Evolutionary conservation across 2,888 invertebrate genomes (phyloP).

Genomic region (Athetis lepigone): DNA sequence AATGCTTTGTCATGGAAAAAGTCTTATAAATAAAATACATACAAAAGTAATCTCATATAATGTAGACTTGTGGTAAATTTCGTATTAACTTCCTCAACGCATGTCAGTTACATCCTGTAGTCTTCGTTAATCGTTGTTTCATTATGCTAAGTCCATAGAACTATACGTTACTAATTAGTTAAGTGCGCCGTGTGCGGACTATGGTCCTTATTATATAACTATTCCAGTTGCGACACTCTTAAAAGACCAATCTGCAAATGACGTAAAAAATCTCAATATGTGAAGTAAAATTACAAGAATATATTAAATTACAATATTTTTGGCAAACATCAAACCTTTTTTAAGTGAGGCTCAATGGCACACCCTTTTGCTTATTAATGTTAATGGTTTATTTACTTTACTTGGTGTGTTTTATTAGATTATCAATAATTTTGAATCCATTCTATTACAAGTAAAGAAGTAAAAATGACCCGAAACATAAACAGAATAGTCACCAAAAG

Average conservation of each 20-base stretch:
- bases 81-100: conserved; percentile 63
- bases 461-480: conserved; percentile 44
- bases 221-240: conserved; percentile 88
- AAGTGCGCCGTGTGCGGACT: conserved; percentile 72
- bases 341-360: conserved; percentile 40
- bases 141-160: conserved; percentile 76
- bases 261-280: conserved; percentile 68
- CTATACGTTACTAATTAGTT: conserved; percentile 70
- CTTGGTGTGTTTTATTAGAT: conserved; percentile 16
- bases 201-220: conserved; percentile 79
- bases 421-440: conserved; percentile 23
- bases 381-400: conserved; percentile 22
- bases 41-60: conserved; percentile 75
- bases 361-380: conserved; percentile 39
- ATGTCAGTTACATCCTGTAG: conserved; percentile 71
- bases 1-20: conserved; percentile 88
- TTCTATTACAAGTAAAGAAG: conserved; percentile 28
- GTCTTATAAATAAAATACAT: conserved; percentile 80
- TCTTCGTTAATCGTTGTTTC: conserved; percentile 87
- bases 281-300: conserved; percentile 52
- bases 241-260: conserved; percentile 90
- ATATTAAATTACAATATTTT: conserved; percentile 60
- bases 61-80: conserved; percentile 63
- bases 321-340: conserved; percentile 61
- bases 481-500: conserved; percentile 53